phyloP scores from a whole-genome alignment of 2,113 vertebrate species.

The Cacatua alba region DNA sequence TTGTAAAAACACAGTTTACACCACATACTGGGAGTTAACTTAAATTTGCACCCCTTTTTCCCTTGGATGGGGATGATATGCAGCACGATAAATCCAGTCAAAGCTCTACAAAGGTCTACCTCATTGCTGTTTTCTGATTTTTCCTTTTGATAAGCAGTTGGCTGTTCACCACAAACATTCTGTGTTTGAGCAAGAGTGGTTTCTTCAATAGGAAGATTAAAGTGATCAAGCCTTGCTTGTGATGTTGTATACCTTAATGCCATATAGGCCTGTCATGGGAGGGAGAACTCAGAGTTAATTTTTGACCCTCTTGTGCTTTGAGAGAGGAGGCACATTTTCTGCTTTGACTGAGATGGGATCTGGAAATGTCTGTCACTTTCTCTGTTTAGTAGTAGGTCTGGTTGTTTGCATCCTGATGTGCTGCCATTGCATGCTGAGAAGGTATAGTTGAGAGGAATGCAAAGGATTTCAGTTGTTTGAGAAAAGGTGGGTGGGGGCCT shows the following conservation, averaged over 20 bases:
- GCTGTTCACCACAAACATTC: neutral
- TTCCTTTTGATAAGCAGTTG: neutral
- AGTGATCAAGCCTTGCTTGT: neutral
- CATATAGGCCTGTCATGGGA: neutral
- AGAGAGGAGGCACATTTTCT: neutral
- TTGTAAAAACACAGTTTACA: neutral
- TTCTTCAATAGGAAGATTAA: neutral
- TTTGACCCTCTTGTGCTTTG: neutral
- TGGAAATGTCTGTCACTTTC: neutral
- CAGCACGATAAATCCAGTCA: neutral
- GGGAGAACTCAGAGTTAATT: neutral
- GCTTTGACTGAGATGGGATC: neutral
- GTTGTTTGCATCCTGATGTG: neutral
- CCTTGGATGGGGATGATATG: neutral
- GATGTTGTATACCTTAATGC: neutral
- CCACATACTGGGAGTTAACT: neutral
- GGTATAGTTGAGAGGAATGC: neutral
- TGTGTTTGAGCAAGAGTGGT: neutral
- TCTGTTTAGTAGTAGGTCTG: neutral
- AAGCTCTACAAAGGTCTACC: neutral
- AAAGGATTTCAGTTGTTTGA: constrained; percentile 20
- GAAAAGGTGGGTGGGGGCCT: constrained; percentile 22
- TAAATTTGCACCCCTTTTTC: neutral
- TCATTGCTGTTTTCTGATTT: neutral
- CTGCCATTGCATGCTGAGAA: neutral